Percentiles rank a stretch among this genome's conserved stretches.
Evolutionary conservation across 2,888 invertebrate genomes (phyloP).

Genomic region (Polyploca ridens): DNA sequence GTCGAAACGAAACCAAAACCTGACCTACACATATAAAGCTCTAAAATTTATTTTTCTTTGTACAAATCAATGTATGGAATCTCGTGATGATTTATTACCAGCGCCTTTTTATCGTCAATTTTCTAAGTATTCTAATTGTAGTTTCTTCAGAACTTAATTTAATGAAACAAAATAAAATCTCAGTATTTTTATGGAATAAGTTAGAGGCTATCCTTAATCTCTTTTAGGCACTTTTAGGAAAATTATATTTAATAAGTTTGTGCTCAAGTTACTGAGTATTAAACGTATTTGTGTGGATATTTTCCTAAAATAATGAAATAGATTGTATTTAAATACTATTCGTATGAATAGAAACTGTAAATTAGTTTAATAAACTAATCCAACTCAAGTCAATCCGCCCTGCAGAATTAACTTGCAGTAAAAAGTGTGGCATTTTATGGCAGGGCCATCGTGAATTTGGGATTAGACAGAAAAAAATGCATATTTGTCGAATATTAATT

Average conservation of each 20-base stretch:
- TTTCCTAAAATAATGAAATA: background rate
- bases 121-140: background rate
- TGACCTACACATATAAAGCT: too few relatives aligned
- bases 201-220: background rate
- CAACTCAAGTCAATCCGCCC: background rate
- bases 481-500: too few relatives aligned
- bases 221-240: background rate
- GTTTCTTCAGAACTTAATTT: background rate
- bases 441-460: background rate
- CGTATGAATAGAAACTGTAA: background rate
- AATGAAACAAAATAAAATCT: background rate
- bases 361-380: background rate
- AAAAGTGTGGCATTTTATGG: background rate
- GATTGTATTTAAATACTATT: background rate
- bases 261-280: background rate
- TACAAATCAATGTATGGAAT: too few relatives aligned
- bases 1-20: too few relatives aligned
- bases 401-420: background rate
- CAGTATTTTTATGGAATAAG: constrained; percentile 7
- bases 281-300: background rate
- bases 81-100: background rate
- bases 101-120: constrained; percentile 15
- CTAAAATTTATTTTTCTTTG: too few relatives aligned
- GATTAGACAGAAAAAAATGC: background rate
- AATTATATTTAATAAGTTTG: background rate